These are phyloP conservation scores for Agonopterix heracliana DNA, from an alignment of 2,888 invertebrate species.

Conservation along the genomic window DNA sequence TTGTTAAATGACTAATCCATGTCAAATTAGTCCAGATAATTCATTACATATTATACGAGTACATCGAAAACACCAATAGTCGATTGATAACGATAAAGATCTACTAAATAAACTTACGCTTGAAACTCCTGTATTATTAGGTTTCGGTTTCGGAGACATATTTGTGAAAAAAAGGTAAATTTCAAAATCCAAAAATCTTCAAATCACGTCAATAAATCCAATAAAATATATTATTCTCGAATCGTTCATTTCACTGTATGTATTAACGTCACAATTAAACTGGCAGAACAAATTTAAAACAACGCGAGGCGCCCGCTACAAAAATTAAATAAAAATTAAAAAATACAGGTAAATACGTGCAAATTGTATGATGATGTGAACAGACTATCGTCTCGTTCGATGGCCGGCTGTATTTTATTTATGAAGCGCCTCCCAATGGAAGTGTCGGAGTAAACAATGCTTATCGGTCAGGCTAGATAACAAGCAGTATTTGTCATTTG, in stretches of 20 bases:
- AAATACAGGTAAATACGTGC: neutral
- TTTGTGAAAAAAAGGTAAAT: slow-evolving; percentile 13
- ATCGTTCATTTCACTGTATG: slow-evolving; percentile 15
- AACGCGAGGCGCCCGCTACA: no score
- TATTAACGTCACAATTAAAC: neutral
- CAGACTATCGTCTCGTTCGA: slow-evolving; percentile 18
- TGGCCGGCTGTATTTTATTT: slow-evolving; percentile 52
- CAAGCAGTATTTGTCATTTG: slow-evolving; percentile 50
- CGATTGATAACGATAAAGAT: no score
- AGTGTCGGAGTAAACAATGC: slow-evolving; percentile 23
- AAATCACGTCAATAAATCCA: slow-evolving; percentile 53
- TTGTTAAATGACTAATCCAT: no score
- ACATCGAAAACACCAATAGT: no score
- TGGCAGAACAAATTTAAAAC: slow-evolving; percentile 13
- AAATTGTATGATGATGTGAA: neutral
- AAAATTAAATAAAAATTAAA: neutral
- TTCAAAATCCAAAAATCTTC: slow-evolving; percentile 26
- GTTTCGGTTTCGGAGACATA: slow-evolving; percentile 53
- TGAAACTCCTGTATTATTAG: slow-evolving; percentile 27
- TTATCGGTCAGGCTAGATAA: slow-evolving; percentile 63
- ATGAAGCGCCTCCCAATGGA: slow-evolving; percentile 41
- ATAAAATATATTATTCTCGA: slow-evolving; percentile 21
- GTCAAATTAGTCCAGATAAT: no score
- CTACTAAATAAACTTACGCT: no score
- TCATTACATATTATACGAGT: no score